A percentile compares a stretch with the other conserved stretches of the same genome.
Conservation (phyloP, 2,888 invertebrate species). For the Andrena flavipes region DNA sequence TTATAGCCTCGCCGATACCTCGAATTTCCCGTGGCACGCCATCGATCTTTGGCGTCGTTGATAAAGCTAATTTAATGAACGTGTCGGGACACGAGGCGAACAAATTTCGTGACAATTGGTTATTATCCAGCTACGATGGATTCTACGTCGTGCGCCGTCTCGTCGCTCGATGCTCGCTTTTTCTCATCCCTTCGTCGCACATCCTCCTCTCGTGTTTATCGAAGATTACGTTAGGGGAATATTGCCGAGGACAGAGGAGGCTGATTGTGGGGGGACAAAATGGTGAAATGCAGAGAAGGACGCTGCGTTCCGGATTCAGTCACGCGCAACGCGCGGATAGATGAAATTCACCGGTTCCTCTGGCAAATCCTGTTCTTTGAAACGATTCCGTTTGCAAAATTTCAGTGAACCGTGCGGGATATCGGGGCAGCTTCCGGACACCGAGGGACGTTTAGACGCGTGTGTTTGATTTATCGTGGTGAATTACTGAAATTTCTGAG, state of each 20-base stretch:
- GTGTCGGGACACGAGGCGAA: slow-evolving; percentile 5
- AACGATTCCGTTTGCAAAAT: not conserved
- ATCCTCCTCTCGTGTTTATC: not conserved
- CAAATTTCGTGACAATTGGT: slow-evolving; percentile 27
- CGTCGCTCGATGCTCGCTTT: not conserved
- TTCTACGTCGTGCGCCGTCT: not conserved
- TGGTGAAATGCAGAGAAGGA: not conserved
- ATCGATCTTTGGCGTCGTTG: slow-evolving; percentile 31
- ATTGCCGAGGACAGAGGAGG: not conserved
- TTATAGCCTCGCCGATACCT: slow-evolving; percentile 15
- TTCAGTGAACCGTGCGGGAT: not conserved
- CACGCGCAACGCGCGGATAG: not conserved
- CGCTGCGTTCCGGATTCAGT: not conserved
- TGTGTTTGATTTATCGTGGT: not conserved
- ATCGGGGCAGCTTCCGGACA: not conserved
- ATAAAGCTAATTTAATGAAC: slow-evolving; percentile 39
- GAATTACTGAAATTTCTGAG: not conserved
- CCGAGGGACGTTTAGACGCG: not conserved
- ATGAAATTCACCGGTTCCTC: not conserved
- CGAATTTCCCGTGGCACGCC: slow-evolving; percentile 28
- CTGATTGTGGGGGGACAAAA: not conserved
- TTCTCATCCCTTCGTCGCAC: not conserved
- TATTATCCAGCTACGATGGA: slow-evolving; percentile 6
- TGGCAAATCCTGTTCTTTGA: not conserved
- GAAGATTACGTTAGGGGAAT: not conserved